Conservation (phyloP, 1,140 invertebrate genomes). For the Pseudomyrmex gracilis region DNA sequence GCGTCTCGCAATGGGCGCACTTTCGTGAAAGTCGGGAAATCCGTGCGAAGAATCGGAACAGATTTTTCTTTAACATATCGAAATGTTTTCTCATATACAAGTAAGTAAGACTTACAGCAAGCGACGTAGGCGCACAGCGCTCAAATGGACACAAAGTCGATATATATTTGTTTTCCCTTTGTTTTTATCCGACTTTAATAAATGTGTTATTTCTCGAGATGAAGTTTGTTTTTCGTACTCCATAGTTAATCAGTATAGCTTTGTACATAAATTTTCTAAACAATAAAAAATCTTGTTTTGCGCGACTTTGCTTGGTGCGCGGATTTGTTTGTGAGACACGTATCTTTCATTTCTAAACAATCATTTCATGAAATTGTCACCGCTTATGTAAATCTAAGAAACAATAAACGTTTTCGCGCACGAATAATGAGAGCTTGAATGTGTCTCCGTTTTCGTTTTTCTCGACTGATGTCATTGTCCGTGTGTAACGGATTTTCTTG, state of each 20-base stretch:
- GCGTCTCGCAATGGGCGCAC: too few species aligned
- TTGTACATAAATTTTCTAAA: background rate
- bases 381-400: constrained; percentile 1
- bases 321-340: too few species aligned
- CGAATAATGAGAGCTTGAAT: background rate
- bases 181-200: background rate
- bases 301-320: too few species aligned
- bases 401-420: background rate
- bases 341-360: constrained; percentile 3
- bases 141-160: background rate
- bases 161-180: background rate
- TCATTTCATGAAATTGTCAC: constrained; percentile 1
- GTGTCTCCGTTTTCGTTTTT: background rate
- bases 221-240: too few species aligned
- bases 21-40: background rate
- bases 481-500: background rate
- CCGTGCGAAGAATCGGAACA: background rate
- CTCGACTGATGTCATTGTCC: background rate
- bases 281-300: background rate
- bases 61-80: background rate
- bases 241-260: background rate
- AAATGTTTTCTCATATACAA: constrained; percentile 10
- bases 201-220: constrained; percentile 3
- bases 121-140: background rate
- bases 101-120: background rate